Evolutionary conservation across 2,797 vertebrate species (phyloP).

Genomic region (Coregonus sp.): DNA sequence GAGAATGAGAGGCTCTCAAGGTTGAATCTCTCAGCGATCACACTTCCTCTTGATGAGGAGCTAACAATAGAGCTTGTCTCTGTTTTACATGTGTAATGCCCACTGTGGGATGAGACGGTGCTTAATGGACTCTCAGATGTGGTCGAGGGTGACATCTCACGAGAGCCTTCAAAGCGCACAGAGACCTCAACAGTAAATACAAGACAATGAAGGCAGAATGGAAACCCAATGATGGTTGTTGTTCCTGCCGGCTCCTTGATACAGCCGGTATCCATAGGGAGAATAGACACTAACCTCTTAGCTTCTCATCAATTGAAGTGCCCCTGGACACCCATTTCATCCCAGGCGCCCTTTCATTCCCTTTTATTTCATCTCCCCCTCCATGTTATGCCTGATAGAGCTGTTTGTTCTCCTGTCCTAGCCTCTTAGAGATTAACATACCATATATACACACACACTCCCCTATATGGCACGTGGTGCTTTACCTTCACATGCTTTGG

Average conservation of each 20-base stretch:
- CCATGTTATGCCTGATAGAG: constrained; percentile 55
- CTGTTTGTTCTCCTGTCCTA: constrained; percentile 16
- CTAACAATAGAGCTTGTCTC: constrained; percentile 33
- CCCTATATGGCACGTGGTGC: not conserved
- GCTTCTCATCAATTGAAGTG: constrained; percentile 65
- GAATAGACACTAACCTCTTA: constrained; percentile 54
- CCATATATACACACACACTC: not conserved
- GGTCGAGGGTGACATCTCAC: constrained; percentile 50
- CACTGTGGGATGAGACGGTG: constrained; percentile 34
- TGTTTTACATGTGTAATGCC: constrained; percentile 44
- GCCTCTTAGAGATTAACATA: not conserved
- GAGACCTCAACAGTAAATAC: constrained; percentile 68
- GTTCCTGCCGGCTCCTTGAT: constrained; percentile 54
- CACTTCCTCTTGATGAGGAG: constrained; percentile 18
- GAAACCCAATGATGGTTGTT: constrained; percentile 58
- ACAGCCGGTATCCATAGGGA: constrained; percentile 30
- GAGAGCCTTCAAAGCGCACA: constrained; percentile 56
- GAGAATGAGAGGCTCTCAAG: constrained; percentile 21
- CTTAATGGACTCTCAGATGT: constrained; percentile 51
- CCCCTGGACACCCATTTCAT: constrained; percentile 47
- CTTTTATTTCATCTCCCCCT: constrained; percentile 59
- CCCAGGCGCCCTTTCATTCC: constrained; percentile 48
- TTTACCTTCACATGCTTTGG: not conserved
- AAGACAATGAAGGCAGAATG: constrained; percentile 54
- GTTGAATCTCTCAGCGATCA: constrained; percentile 20